Base-by-base conservation (phyloP, 2,888 invertebrate genomes). In the Actias luna region DNA sequence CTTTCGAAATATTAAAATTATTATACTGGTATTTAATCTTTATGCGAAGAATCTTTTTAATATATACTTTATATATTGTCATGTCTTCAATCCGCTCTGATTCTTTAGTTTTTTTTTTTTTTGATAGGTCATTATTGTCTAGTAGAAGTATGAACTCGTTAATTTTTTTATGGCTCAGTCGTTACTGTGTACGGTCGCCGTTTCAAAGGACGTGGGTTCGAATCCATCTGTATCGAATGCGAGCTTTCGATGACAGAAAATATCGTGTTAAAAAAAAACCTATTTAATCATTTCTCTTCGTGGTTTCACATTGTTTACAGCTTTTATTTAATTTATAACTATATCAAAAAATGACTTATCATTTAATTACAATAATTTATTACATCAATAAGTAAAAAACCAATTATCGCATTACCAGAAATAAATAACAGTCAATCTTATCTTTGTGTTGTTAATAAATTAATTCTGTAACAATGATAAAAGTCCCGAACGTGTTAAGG, bases 381-480 rank as follows among this genome's bases (percentile, higher is more conserved):
- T 25, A 50, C 14, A 25, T 25, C 46, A 25, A 50, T 22, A 50
- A 25, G 46, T 50, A 55, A 29, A 8, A n/a, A 29, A 55, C 10
- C 14, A 16, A 16, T 55, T 29, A 29, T 29, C 29, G 55, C 55
- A 14, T n/a, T 16, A n/a, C 29, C 8, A 29, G 55, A 55, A 55
- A 55, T 50, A 55, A 29, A 55, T 55, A 55, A 55, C 16, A 29
- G 27, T 29, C 12, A 55, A 55, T 55, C 29, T 55, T 55, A 55
- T 55, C 55, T 16, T 55, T 16, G 2, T n/a, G n/a, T n/a, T 5
- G 2, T 29, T 27, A n/a, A 55, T 55, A 22, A 12, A 50, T 25
- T 50, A 50, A 50, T 50, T 50, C 12, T 22, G 22, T 50, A 50
- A 50, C 25, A 50, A 12, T 12, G 46, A 50, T 50, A 50, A 50